phyloP scores from a whole-genome alignment of 2,113 vertebrate species.

The Lepus timidus region DNA sequence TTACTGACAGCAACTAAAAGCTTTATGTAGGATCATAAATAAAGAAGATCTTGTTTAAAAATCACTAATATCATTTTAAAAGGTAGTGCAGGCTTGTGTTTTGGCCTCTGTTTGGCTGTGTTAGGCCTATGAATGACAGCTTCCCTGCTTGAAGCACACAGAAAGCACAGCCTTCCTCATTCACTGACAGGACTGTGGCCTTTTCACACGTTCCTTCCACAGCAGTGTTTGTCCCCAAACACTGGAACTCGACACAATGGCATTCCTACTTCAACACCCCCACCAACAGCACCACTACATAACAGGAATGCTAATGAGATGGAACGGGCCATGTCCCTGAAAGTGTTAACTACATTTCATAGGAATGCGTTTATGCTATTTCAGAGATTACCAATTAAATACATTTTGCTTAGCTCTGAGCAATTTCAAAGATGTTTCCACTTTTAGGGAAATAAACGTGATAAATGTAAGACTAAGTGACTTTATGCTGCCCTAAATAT shows the following conservation, averaged over 20 bases:
- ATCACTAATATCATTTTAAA: conserved; percentile 92
- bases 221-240: conserved; percentile 96
- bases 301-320: conserved; percentile 91
- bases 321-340: conserved; percentile 81
- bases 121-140: conserved; percentile 91
- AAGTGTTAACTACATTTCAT: conserved; percentile 87
- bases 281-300: conserved; percentile 88
- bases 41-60: conserved; percentile 85
- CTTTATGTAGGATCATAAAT: conserved; percentile 75
- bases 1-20: conserved; percentile 74
- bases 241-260: conserved; percentile 91
- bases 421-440: conserved; percentile 74
- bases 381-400: conserved; percentile 81
- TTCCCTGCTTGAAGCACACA: conserved; percentile 90
- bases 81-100: conserved; percentile 89
- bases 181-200: conserved; percentile 90
- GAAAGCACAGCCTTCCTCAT: conserved; percentile 92
- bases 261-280: conserved; percentile 91
- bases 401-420: conserved; percentile 76
- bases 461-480: conserved; percentile 65
- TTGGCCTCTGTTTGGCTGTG: conserved; percentile 89
- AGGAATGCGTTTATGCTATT: conserved; percentile 67
- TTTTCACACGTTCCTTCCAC: conserved; percentile 93
- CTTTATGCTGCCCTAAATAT: conserved; percentile 62
- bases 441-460: conserved; percentile 69